phyloP scores from a whole-genome alignment of 2,113 vertebrate species.

The Pachyramphus minor region DNA sequence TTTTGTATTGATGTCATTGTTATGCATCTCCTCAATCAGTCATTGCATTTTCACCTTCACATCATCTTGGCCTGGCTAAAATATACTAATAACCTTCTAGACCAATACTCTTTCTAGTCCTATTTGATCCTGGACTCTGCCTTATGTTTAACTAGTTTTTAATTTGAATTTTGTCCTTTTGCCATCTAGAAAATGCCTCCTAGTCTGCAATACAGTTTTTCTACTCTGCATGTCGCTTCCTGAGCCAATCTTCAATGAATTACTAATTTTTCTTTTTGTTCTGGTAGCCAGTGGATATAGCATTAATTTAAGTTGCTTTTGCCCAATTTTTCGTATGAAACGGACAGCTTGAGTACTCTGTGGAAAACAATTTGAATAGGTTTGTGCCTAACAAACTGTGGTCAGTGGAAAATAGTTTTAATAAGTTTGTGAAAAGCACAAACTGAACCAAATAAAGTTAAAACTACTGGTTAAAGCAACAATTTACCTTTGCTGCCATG shows the following conservation, averaged over 20 bases:
- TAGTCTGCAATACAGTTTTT: neutral
- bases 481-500: neutral
- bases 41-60: neutral
- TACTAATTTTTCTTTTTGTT: neutral
- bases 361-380: slow-evolving; percentile 10
- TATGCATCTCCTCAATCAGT: neutral
- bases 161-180: neutral
- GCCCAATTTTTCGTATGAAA: neutral
- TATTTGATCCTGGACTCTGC: neutral
- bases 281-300: neutral
- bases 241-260: neutral
- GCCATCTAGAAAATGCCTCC: neutral
- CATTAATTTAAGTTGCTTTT: neutral
- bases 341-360: neutral
- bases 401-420: neutral
- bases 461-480: neutral
- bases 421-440: neutral
- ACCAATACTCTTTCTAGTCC: neutral
- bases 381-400: neutral
- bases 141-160: neutral
- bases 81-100: neutral
- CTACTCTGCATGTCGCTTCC: slow-evolving; percentile 6
- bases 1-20: neutral
- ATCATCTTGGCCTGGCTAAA: neutral
- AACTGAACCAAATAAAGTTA: neutral